phyloP scores from a whole-genome alignment of 2,797 vertebrate species.

The Iguana delicatissima region DNA sequence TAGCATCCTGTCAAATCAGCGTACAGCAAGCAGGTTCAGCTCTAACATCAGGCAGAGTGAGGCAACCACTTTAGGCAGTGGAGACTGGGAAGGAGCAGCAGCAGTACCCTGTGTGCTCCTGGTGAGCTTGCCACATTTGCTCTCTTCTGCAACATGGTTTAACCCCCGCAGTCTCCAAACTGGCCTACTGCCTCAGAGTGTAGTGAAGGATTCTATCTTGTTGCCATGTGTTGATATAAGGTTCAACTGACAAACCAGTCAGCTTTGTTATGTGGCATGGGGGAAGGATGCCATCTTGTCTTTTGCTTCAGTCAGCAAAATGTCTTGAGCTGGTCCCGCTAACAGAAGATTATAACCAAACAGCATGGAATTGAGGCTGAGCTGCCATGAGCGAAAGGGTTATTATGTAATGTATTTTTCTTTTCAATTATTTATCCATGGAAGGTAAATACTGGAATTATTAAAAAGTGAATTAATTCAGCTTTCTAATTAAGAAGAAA shows the following conservation, averaged over 20 bases:
- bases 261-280: background rate
- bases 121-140: background rate
- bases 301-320: background rate
- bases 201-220: background rate
- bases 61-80: background rate
- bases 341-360: constrained; percentile 39
- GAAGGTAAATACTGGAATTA: constrained; percentile 66
- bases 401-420: constrained; percentile 58
- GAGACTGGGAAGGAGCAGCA: too few relatives aligned
- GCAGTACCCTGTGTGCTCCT: background rate
- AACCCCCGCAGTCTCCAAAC: background rate
- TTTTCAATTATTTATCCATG: constrained; percentile 70
- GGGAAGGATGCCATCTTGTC: background rate
- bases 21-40: background rate
- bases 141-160: background rate
- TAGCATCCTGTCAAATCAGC: background rate
- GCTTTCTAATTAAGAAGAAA: constrained; percentile 75
- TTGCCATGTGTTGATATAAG: background rate
- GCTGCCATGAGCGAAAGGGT: constrained; percentile 40
- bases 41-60: background rate
- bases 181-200: background rate
- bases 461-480: constrained; percentile 70
- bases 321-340: background rate
- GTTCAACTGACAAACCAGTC: background rate
- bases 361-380: background rate